phyloP scores from a whole-genome alignment of 1,140 invertebrate species.

The Zaprionus ornatus region DNA sequence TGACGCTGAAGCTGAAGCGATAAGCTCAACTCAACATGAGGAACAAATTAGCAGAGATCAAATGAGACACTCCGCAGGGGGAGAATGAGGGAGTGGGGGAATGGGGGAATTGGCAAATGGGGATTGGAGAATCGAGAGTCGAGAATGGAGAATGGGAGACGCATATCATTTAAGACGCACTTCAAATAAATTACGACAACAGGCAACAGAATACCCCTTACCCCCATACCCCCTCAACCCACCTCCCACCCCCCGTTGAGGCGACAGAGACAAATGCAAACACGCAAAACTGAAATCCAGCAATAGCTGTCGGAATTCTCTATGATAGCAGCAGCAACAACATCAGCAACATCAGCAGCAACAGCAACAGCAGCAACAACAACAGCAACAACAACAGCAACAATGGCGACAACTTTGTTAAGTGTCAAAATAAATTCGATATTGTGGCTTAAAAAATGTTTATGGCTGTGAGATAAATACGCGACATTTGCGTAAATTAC shows the following conservation, averaged over 20 bases:
- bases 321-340: constrained; percentile 54
- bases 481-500: constrained; percentile 82
- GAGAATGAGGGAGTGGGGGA: constrained; percentile 1
- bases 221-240: background rate
- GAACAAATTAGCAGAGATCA: constrained; percentile 72
- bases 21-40: constrained; percentile 41
- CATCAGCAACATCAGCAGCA: constrained; percentile 26
- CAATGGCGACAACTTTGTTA: constrained; percentile 78
- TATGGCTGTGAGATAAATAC: constrained; percentile 77
- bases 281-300: constrained; percentile 31
- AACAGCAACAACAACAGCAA: constrained; percentile 48
- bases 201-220: constrained; percentile 52
- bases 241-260: constrained; percentile 26
- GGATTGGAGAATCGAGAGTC: constrained; percentile 7
- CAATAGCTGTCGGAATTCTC: constrained; percentile 54
- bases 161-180: constrained; percentile 77
- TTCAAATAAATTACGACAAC: constrained; percentile 69
- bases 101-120: constrained; percentile 40
- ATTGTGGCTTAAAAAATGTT: constrained; percentile 83
- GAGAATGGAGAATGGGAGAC: constrained; percentile 52
- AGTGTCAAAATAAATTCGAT: constrained; percentile 83
- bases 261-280: constrained; percentile 29
- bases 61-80: constrained; percentile 56
- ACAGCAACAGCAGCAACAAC: constrained; percentile 25
- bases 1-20: constrained; percentile 14